Conservation (phyloP, 2,797 vertebrate genomes). For the Darevskia nairensis region DNA sequence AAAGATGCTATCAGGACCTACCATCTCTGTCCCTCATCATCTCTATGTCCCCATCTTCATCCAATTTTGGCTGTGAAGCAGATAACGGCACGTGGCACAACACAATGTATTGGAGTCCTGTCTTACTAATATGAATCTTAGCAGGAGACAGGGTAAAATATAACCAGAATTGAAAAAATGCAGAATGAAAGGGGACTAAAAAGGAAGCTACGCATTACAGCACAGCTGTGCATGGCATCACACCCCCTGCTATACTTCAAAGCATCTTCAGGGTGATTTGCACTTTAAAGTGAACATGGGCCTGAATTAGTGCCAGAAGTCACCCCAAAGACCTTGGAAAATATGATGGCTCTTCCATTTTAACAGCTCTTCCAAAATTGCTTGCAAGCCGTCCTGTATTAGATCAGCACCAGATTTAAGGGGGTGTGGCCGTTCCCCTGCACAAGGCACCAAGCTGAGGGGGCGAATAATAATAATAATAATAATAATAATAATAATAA, state of each 20-base stretch:
- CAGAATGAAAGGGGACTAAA: background rate
- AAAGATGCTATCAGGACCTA: background rate
- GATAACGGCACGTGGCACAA: background rate
- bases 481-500: too few relatives aligned
- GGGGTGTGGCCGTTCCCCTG: too few relatives aligned
- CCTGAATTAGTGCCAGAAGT: background rate
- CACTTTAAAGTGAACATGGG: background rate
- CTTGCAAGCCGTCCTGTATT: background rate
- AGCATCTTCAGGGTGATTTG: background rate
- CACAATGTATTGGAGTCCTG: background rate
- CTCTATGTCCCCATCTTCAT: background rate
- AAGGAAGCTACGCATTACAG: background rate
- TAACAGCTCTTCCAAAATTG: background rate
- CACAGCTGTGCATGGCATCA: too few relatives aligned
- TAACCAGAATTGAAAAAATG: background rate
- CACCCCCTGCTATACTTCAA: background rate
- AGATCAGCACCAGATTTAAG: too few relatives aligned
- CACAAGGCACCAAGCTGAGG: too few relatives aligned
- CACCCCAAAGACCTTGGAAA: background rate
- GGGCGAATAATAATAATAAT: too few relatives aligned
- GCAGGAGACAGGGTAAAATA: background rate
- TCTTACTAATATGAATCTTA: background rate
- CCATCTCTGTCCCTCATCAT: too few relatives aligned
- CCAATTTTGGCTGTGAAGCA: background rate
- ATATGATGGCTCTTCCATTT: background rate